Conservation (phyloP, 2,888 invertebrate species). For the Tenthredo scrophulariae region DNA sequence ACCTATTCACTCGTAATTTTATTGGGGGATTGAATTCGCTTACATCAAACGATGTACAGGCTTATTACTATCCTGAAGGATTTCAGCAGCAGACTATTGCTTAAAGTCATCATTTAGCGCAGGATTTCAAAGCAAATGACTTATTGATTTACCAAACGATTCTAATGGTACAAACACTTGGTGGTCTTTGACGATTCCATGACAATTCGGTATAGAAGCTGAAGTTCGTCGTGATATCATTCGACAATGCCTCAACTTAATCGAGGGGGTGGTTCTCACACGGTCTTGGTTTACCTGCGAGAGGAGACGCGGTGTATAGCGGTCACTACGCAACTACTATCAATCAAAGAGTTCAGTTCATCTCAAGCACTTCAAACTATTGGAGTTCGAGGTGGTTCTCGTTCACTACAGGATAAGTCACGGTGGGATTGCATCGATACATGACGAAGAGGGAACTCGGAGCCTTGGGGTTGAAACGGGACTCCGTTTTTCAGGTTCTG, state of each 20-base stretch:
- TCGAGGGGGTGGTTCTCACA: neutral
- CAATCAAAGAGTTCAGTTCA: neutral
- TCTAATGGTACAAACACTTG: too few relatives aligned
- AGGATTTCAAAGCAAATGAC: neutral
- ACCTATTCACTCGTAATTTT: neutral
- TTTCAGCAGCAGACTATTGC: neutral
- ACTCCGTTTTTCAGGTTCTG: conserved; percentile 18
- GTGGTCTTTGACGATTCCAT: too few relatives aligned
- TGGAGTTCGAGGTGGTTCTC: neutral
- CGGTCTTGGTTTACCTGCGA: neutral
- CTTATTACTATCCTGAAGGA: neutral
- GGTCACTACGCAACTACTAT: neutral
- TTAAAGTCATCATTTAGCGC: neutral
- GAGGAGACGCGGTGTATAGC: neutral
- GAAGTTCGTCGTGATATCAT: neutral
- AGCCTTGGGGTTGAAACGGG: neutral
- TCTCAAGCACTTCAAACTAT: neutral
- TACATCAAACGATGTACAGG: neutral
- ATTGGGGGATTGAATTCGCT: conserved; percentile 1
- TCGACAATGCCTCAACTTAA: neutral
- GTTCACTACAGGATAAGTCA: neutral
- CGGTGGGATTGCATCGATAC: neutral
- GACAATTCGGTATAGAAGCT: too few relatives aligned
- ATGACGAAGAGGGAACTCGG: neutral
- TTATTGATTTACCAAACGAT: too few relatives aligned